Evolutionary conservation across 2,888 invertebrate genomes (phyloP).

Genomic region (Morpho helenor): DNA sequence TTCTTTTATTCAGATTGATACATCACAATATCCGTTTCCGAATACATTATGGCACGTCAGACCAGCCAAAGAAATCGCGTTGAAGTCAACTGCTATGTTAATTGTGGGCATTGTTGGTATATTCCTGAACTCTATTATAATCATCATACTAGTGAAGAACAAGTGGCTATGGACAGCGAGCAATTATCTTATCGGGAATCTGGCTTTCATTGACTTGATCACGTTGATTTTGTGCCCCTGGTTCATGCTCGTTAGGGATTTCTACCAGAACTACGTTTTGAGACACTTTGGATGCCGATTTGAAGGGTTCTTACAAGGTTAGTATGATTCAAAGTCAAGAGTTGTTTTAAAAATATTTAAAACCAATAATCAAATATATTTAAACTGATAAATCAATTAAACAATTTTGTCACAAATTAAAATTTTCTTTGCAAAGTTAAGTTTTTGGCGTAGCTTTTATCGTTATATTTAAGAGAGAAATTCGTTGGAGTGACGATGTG

Average conservation of each 20-base stretch:
- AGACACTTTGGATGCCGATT: constrained; percentile 86
- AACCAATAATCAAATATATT: no score
- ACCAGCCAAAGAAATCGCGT: constrained; percentile 77
- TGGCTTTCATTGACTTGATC: constrained; percentile 85
- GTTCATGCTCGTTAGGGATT: constrained; percentile 86
- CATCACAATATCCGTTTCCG: constrained; percentile 73
- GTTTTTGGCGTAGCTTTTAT: no score
- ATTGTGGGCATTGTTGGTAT: constrained; percentile 82
- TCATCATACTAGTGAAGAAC: constrained; percentile 81
- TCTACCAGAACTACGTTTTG: constrained; percentile 88
- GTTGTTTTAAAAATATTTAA: no score
- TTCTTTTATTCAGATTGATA: constrained; percentile 48
- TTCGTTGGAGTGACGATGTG: no score
- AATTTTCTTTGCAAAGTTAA: no score
- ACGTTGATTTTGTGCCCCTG: constrained; percentile 85
- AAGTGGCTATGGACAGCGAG: constrained; percentile 83
- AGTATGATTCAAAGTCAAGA: background rate
- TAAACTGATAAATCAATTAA: no score
- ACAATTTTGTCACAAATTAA: no score
- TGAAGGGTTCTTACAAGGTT: constrained; percentile 88
- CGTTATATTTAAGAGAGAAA: no score
- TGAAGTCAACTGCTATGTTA: constrained; percentile 80
- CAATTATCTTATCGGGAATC: constrained; percentile 85
- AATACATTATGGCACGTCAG: constrained; percentile 83
- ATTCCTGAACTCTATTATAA: constrained; percentile 82